Evolutionary conservation across 2,797 vertebrate species (phyloP), one percentile per base, ranked within the genome.

Genomic region (Sebastes hopkinsi): DNA sequence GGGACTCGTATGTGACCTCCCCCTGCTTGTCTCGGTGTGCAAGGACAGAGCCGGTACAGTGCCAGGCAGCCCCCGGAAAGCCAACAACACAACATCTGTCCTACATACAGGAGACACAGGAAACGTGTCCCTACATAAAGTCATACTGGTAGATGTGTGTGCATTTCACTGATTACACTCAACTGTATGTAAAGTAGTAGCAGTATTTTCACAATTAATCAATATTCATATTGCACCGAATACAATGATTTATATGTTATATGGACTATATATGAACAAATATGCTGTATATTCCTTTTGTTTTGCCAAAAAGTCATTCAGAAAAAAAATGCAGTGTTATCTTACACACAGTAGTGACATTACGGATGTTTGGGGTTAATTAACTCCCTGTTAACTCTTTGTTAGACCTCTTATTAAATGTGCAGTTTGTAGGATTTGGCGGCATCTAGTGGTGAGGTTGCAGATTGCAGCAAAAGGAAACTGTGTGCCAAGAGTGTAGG

Each of bases 1-100:
- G 88, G 88, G 88, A 90, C 72, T 85, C 14, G 36, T 46, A 7
- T 61, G 55, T 84, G 87, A 90, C 90, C 89, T 85, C 72, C 81
- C 22, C 68, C 55, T 80, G 81, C 46, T 80, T 68, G 70, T 82
- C 80, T 90, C 67, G 0, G 55, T 12, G 62, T 83, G 79, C 88
- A 92, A 93, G 89, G 89, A 81, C 78, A 70, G 60, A 77, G 66
- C 29, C 7, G 30, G 78, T 67, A 72, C 64, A 64, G 69, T 50
- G 59, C 77, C 77, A 54, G 32, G 60, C 54, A 27, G 72, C 36
- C n/a, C 12, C 4, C 1, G 6, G 67, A 83, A 81, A 80, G 66
- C 66, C 52, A 78, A n/a, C 64, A 78, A 29, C 29, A 65, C 56
- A 18, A 16, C 34, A 75, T 72, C 58, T 80, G 61, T 73, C 71